A percentile compares a stretch with the other conserved stretches of the same genome.
phyloP scores from a whole-genome alignment of 2,888 invertebrate genomes.

The Drosophila aldrichi region DNA sequence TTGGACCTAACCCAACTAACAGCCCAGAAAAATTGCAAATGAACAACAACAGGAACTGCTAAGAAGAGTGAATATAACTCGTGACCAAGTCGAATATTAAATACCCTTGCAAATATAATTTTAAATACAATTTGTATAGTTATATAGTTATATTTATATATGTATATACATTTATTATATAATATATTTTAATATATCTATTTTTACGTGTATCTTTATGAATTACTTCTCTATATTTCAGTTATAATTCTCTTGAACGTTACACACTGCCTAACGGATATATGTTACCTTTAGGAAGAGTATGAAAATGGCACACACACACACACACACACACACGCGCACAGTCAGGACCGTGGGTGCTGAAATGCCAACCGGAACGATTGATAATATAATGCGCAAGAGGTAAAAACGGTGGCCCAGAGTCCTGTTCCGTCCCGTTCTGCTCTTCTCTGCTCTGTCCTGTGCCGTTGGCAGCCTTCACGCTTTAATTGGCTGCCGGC shows the following conservation, averaged over 20 bases:
- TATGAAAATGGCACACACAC: slow-evolving; percentile 41
- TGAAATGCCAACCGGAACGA: slow-evolving; percentile 77
- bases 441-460: slow-evolving; percentile 16
- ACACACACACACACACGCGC: slow-evolving; percentile 23
- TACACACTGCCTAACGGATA: neutral
- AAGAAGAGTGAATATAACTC: neutral
- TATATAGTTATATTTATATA: no score
- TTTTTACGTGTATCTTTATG: no score
- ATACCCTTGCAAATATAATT: neutral
- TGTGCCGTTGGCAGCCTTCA: slow-evolving; percentile 83
- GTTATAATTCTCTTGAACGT: neutral
- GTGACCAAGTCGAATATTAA: neutral
- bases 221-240: neutral
- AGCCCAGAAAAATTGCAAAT: slow-evolving; percentile 49
- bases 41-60: slow-evolving; percentile 22
- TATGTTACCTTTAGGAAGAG: neutral
- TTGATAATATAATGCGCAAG: slow-evolving; percentile 72
- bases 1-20: slow-evolving; percentile 69
- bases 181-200: no score
- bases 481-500: slow-evolving; percentile 84
- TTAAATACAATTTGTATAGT: no score
- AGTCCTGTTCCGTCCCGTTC: slow-evolving; percentile 49
- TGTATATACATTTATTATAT: no score
- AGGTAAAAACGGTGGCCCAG: slow-evolving; percentile 52
- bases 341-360: slow-evolving; percentile 65